Base-by-base conservation (phyloP, 1,140 invertebrate genomes). In the Grapholita molesta region DNA sequence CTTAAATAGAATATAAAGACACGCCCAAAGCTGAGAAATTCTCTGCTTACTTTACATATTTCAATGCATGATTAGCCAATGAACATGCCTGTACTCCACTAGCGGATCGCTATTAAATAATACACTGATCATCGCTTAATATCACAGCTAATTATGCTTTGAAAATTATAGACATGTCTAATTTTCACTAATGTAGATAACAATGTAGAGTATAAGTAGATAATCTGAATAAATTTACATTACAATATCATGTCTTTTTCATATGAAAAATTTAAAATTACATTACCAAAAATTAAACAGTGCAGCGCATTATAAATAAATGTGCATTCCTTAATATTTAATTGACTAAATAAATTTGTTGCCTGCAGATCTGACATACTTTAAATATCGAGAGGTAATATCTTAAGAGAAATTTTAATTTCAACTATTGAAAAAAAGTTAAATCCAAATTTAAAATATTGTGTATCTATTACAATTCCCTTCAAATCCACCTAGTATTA, bases 261-360 rank as follows among this genome's bases (percentile, higher is more conserved):
- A 90, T 91, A 88, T 89, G 85, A 90, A 91, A 89, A 89, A 79
- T 89, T 91, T 89, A 86, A 92, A 91, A 90, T 90, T 92, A 92
- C 87, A 84, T 91, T 90, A 89, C 85, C 84, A 90, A 92, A 90
- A 91, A 91, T 91, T 88, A 91, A 92, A 92, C 82, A 88, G 92
- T 92, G 92, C 92, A 88, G 88, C 89, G 90, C 90, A 91, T 92
- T 91, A 92, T 91, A 92, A 92, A 92, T 92, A 89, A 92, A 92
- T 88, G 92, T 92, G 92, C 92, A 92, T 92, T 91, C 82, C 90
- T 92, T 92, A 92, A 90, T 80, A 92, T 92, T 92, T 92, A 92
- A 92, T 92, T 92, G 92, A 92, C 92, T 92, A 92, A 92, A 92
- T 89, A 92, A 92, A 92, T 92, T 91, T 92, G 92, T 92, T 88